Conservation (phyloP, 2,888 invertebrate genomes). For the Caenorhabditis afra region DNA sequence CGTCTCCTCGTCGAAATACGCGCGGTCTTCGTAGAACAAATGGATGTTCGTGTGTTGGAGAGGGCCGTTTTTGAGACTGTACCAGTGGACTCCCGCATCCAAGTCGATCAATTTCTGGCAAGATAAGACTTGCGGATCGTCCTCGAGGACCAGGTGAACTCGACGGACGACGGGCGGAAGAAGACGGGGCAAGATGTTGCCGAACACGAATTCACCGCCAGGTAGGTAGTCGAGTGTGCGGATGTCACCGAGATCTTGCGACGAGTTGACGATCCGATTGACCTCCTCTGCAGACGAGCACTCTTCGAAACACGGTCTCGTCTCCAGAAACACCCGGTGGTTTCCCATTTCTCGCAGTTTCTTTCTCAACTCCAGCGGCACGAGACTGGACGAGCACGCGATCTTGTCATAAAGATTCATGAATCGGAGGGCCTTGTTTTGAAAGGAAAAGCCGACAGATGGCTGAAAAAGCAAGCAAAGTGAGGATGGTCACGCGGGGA, state of each 20-base stretch:
- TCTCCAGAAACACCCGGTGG: conserved; percentile 30
- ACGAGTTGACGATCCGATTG: conserved; percentile 41
- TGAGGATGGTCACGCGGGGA: too few species aligned
- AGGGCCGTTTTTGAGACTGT: conserved; percentile 33
- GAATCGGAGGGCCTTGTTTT: conserved; percentile 11
- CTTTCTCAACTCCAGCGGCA: conserved; percentile 58
- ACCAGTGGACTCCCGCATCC: conserved; percentile 65
- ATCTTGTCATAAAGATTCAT: conserved; percentile 41
- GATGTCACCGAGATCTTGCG: conserved; percentile 60
- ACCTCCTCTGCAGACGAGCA: conserved; percentile 47
- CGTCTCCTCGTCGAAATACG: conserved; percentile 55
- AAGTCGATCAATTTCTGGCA: conserved; percentile 59
- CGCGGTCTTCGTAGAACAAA: conserved; percentile 18
- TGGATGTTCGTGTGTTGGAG: conserved; percentile 39
- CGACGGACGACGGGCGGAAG: conserved; percentile 60
- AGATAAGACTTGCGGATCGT: conserved; percentile 60
- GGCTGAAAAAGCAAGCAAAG: conserved; percentile 8
- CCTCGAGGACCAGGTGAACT: conserved; percentile 50
- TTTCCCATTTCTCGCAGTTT: conserved; percentile 28
- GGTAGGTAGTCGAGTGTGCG: conserved; percentile 63
- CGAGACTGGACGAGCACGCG: conserved; percentile 54
- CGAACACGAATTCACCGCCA: conserved; percentile 65
- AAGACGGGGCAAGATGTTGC: conserved; percentile 62
- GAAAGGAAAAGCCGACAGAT: background rate
- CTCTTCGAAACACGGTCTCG: conserved; percentile 34